Percentiles rank a stretch among this genome's conserved stretches.
These are phyloP conservation scores for Centropristis striata DNA, from an alignment of 2,113 vertebrate species.

Conservation along the genomic window DNA sequence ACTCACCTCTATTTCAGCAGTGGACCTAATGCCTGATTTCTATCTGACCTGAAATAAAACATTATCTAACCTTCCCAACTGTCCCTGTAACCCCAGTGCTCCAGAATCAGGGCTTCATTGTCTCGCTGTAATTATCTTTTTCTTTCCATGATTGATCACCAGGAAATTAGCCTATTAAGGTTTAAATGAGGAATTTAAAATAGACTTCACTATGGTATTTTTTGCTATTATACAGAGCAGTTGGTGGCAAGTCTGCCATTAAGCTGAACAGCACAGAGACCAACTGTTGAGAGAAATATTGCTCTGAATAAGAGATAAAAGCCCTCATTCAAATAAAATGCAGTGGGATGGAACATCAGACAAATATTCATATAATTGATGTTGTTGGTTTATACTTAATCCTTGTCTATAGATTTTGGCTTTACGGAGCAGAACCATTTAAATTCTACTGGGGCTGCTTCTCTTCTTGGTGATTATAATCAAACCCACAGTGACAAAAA, in stretches of 20 bases:
- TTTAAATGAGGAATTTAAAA: not conserved
- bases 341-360: not conserved
- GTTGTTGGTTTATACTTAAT: no score
- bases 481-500: not conserved
- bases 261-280: not conserved
- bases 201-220: not conserved
- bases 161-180: constrained; percentile 14
- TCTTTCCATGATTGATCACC: constrained; percentile 9
- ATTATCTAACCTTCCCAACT: not conserved
- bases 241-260: not conserved
- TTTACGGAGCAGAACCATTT: not conserved
- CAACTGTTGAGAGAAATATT: not conserved
- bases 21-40: not conserved
- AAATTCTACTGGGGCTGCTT: not conserved
- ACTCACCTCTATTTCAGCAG: not conserved
- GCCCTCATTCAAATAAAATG: not conserved
- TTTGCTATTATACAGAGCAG: not conserved
- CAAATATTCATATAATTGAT: not conserved
- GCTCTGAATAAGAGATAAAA: not conserved
- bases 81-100: not conserved
- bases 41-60: not conserved
- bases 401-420: not conserved
- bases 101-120: not conserved
- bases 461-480: not conserved
- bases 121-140: not conserved